Base-by-base conservation (phyloP, 2,797 vertebrate species). In the Gambelia wislizenii region DNA sequence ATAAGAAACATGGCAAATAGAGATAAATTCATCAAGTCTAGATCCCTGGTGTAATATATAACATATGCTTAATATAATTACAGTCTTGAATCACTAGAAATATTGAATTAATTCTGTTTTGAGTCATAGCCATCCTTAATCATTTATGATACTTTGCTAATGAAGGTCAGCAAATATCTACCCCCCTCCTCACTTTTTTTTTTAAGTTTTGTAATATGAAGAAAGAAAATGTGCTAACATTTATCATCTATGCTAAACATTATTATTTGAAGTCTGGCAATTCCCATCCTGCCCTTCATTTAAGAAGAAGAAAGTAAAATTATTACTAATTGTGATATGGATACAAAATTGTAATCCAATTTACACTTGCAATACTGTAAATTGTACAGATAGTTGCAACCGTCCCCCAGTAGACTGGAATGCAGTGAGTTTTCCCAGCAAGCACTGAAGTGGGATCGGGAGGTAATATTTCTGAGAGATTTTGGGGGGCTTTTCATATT, bases 41-140 rank as follows among this genome's bases (percentile, higher is more conserved):
- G 85, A 87, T 90, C 74, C 85, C 85, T 90, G 72, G 64, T 87
- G 81, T 78, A 84, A 85, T 87, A 79, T 90, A 70, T 83, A 90
- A 87, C 89, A 87, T 75, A 69, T 77, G 86, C 86, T 91, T 88
- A 88, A 82, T 88, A 84, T 85, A 88, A 88, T 91, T 88, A 85
- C 77, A 85, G 70, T 56, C 88, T 85, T 64, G 52, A 75, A 85
- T 87, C 59, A 59, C 83, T 49, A 77, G 86, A 85, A 91, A 72
- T 54, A 83, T 76, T 85, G 49, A 86, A 90, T 89, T 89, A 87
- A 90, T 91, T 88, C 70, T 88, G 56, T 89, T 91, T 91, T 70
- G 86, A 85, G 22, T 75, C 59, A 91, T 77, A 91, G 87, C 33
- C 70, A 85, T 4, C 69, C 70, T 85, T 77, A 85, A 91, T 85